phyloP scores from a whole-genome alignment of 1,140 invertebrate species.

The Zaprionus gabonicus region DNA sequence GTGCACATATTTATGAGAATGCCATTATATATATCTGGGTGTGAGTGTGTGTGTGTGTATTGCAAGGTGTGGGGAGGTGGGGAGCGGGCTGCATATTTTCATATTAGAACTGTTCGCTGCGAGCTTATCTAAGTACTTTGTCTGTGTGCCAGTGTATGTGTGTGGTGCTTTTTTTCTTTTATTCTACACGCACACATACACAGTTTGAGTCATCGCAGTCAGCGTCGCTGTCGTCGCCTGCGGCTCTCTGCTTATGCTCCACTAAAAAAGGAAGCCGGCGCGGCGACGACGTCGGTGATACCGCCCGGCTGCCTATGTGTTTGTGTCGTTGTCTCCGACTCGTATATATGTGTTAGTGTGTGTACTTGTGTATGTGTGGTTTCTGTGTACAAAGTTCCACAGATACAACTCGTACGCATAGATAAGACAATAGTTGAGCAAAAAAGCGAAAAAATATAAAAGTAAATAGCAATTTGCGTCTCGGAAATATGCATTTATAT shows the following conservation, averaged over 20 bases:
- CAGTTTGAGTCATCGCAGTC: conserved; percentile 46
- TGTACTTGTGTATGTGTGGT: conserved; percentile 24
- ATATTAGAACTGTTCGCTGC: conserved; percentile 47
- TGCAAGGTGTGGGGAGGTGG: not conserved
- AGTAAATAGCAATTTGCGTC: conserved; percentile 46
- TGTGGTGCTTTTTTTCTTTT: conserved; percentile 38
- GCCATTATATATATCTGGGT: conserved; percentile 28
- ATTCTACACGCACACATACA: conserved; percentile 45
- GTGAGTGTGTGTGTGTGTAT: conserved; percentile 23
- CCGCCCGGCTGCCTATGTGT: conserved; percentile 23
- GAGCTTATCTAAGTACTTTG: conserved; percentile 44
- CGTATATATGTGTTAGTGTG: not conserved
- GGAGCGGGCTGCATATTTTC: conserved; percentile 43
- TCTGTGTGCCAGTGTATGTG: conserved; percentile 16
- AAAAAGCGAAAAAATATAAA: conserved; percentile 28
- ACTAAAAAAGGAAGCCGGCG: conserved; percentile 36
- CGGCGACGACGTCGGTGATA: conserved; percentile 7
- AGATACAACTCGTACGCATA: conserved; percentile 39
- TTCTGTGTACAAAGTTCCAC: conserved; percentile 46
- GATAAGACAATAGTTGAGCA: conserved; percentile 47
- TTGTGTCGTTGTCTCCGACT: conserved; percentile 11
- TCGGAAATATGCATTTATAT: conserved; percentile 28
- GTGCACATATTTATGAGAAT: conserved; percentile 14
- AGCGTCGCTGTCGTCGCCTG: conserved; percentile 15
- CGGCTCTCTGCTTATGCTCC: conserved; percentile 27